Evolutionary conservation across 2,113 vertebrate species (phyloP).

Genomic region (Upupa epops): DNA sequence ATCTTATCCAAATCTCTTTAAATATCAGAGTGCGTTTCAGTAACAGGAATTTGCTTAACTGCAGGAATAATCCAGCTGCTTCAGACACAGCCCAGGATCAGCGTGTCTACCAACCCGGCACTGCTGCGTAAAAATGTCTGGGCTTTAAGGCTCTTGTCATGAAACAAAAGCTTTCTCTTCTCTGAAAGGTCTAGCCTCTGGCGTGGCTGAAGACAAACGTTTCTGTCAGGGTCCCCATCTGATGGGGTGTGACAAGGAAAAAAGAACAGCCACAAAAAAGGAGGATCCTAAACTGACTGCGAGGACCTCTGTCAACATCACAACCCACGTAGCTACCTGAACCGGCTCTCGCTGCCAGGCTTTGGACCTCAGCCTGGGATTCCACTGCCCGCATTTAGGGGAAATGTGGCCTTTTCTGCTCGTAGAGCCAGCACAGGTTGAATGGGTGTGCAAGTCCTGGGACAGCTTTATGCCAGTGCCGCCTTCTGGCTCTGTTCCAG

Average conservation of each 20-base stretch:
- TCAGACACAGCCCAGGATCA: background rate
- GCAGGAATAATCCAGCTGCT: background rate
- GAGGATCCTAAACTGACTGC: background rate
- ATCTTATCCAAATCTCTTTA: background rate
- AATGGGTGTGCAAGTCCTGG: background rate
- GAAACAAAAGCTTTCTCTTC: background rate
- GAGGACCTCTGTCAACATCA: background rate
- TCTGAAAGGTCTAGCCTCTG: background rate
- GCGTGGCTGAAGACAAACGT: background rate
- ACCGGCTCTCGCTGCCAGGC: background rate
- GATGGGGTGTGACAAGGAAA: background rate
- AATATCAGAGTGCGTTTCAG: background rate
- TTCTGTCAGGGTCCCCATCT: background rate
- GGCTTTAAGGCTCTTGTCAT: background rate
- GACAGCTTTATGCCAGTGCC: background rate
- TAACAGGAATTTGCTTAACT: constrained; percentile 1
- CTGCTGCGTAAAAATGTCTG: background rate
- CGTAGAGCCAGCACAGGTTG: background rate
- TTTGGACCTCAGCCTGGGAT: background rate
- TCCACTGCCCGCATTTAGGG: background rate
- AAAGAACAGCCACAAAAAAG: background rate
- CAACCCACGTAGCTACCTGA: background rate
- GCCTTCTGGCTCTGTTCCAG: background rate
- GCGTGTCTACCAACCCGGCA: fast-evolving
- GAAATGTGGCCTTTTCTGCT: background rate